These are phyloP conservation scores for Poeciliopsis gracilis DNA, from an alignment of 2,797 vertebrate genomes.

Conservation along the genomic window DNA sequence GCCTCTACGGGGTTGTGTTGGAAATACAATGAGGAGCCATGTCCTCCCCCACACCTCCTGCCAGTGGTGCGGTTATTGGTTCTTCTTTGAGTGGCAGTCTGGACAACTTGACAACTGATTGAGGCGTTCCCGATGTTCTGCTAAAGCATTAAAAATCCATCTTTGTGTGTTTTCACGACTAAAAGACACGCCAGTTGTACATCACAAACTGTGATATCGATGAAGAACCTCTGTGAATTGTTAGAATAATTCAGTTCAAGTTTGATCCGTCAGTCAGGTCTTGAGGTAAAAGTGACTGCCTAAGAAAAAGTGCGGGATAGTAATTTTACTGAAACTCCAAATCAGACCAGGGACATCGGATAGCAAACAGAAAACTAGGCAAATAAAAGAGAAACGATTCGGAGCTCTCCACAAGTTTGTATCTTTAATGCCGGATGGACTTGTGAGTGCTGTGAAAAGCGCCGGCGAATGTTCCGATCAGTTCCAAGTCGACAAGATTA, in stretches of 20 bases:
- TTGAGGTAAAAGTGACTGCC: not conserved
- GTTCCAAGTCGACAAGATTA: not conserved
- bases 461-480: not conserved
- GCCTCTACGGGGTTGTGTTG: not conserved
- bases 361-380: not conserved
- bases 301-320: not conserved
- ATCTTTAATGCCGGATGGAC: not conserved
- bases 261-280: not conserved
- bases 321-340: not conserved
- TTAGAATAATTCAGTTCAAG: not conserved
- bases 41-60: not conserved
- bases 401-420: not conserved
- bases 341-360: not conserved
- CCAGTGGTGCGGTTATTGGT: not conserved
- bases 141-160: not conserved
- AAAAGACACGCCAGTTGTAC: not conserved
- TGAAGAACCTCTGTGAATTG: not conserved
- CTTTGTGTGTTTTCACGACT: not conserved
- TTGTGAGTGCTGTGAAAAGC: not conserved
- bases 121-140: not conserved
- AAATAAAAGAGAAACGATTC: not conserved
- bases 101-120: not conserved
- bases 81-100: not conserved
- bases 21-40: not conserved
- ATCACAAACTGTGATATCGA: not conserved